Conservation (phyloP, 2,797 vertebrate species). For the Argya squamiceps region DNA sequence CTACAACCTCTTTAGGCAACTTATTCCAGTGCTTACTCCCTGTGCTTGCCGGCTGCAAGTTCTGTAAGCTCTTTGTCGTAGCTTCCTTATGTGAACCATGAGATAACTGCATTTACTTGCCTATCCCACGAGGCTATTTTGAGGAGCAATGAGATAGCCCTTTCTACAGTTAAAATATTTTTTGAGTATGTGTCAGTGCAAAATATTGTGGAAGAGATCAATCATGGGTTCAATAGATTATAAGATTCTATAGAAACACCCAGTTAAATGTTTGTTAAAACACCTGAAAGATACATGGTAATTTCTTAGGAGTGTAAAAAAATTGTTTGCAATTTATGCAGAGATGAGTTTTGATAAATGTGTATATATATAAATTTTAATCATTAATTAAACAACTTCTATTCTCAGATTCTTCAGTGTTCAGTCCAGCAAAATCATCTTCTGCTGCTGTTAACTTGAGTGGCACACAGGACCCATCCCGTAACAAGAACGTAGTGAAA, state of each 20-base stretch:
- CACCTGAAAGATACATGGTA: neutral
- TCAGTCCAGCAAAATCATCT: slow-evolving; percentile 79
- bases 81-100: neutral
- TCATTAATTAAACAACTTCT: slow-evolving; percentile 41
- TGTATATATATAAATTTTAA: neutral
- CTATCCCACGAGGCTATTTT: neutral
- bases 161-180: neutral
- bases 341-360: neutral
- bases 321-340: neutral
- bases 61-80: neutral
- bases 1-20: neutral
- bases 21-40: neutral
- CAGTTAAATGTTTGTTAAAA: neutral
- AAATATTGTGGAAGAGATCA: neutral
- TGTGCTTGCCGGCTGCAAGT: neutral
- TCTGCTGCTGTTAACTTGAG: slow-evolving; percentile 84
- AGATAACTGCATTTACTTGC: neutral
- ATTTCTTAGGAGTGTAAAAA: neutral
- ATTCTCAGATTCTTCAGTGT: slow-evolving; percentile 85
- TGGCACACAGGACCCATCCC: slow-evolving; percentile 83
- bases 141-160: neutral
- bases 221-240: neutral
- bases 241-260: neutral
- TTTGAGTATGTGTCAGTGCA: neutral
- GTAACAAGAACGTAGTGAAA: slow-evolving; percentile 87